Percentiles rank a stretch among this genome's conserved stretches.
These are phyloP conservation scores for Fulmarus glacialis DNA, from an alignment of 2,113 vertebrate genomes.

Conservation along the genomic window DNA sequence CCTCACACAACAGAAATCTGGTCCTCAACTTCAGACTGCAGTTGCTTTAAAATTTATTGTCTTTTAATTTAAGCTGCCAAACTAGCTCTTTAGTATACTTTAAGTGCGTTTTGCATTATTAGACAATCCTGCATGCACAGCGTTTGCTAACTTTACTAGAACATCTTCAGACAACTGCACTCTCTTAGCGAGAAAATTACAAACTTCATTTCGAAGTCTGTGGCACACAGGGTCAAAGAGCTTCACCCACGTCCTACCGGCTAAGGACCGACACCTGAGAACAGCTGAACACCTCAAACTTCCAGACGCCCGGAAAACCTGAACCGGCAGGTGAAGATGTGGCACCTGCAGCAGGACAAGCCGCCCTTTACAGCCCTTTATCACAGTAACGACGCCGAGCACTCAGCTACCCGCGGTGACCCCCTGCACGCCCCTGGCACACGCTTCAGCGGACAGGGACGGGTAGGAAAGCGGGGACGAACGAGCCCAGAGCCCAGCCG, in stretches of 20 bases:
- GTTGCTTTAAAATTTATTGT: accelerated
- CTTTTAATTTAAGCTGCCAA: not conserved
- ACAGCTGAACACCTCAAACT: not conserved
- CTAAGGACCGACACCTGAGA: not conserved
- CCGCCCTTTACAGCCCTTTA: not conserved
- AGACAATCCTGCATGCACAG: accelerated
- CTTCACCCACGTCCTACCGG: not conserved
- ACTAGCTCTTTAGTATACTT: not conserved
- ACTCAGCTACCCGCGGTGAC: accelerated
- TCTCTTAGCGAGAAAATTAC: accelerated
- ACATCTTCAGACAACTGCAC: not conserved
- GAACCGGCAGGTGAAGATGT: accelerated
- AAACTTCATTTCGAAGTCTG: not conserved
- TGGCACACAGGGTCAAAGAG: not conserved
- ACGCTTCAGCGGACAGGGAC: accelerated
- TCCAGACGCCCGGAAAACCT: accelerated
- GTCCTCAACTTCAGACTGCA: accelerated
- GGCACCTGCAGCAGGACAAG: accelerated
- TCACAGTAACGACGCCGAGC: not conserved
- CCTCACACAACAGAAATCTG: not conserved
- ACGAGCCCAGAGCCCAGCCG: not conserved
- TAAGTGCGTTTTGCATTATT: accelerated
- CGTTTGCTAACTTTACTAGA: accelerated
- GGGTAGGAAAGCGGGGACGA: not conserved
- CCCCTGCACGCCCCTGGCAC: not conserved